Percentiles rank a stretch among this genome's conserved stretches.
phyloP scores from a whole-genome alignment of 2,888 invertebrate genomes.

The Blastobasis lacticolella region DNA sequence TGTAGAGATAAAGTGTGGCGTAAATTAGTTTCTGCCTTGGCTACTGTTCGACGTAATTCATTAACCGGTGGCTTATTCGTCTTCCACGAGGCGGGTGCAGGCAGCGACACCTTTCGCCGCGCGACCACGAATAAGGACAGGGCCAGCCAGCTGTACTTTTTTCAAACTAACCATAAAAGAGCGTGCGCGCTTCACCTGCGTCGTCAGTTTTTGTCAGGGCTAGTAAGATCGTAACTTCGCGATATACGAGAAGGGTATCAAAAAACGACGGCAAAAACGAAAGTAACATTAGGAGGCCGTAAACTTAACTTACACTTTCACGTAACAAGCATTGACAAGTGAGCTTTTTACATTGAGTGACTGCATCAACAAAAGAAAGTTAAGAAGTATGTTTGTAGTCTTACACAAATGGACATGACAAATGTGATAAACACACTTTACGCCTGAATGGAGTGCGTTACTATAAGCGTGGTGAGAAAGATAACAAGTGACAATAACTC shows the following conservation, averaged over 20 bases:
- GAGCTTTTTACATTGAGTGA: conserved; percentile 15
- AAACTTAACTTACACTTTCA: conserved; percentile 32
- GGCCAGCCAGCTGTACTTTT: conserved; percentile 42
- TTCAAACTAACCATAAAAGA: conserved; percentile 33
- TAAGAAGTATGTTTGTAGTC: conserved; percentile 16
- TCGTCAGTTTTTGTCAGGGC: conserved; percentile 23
- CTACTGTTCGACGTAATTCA: conserved; percentile 26
- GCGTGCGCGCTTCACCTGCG: conserved; percentile 23
- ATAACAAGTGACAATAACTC: conserved; percentile 24
- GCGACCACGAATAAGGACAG: conserved; percentile 33
- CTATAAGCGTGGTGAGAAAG: conserved; percentile 16
- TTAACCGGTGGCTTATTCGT: conserved; percentile 26
- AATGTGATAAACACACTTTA: conserved; percentile 11
- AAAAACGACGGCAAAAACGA: conserved; percentile 25
- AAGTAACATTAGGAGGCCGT: conserved; percentile 21
- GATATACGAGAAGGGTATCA: conserved; percentile 17
- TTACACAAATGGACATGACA: conserved; percentile 13
- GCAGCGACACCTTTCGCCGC: conserved; percentile 43
- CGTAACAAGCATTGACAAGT: conserved; percentile 19
- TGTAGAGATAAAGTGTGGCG: conserved; percentile 17
- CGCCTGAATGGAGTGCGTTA: conserved; percentile 16
- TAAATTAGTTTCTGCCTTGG: conserved; percentile 34
- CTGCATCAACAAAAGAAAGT: conserved; percentile 23
- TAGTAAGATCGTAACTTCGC: conserved; percentile 23
- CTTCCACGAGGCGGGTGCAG: conserved; percentile 19